Conservation (phyloP, 2,113 vertebrate genomes). For the Mugil cephalus region DNA sequence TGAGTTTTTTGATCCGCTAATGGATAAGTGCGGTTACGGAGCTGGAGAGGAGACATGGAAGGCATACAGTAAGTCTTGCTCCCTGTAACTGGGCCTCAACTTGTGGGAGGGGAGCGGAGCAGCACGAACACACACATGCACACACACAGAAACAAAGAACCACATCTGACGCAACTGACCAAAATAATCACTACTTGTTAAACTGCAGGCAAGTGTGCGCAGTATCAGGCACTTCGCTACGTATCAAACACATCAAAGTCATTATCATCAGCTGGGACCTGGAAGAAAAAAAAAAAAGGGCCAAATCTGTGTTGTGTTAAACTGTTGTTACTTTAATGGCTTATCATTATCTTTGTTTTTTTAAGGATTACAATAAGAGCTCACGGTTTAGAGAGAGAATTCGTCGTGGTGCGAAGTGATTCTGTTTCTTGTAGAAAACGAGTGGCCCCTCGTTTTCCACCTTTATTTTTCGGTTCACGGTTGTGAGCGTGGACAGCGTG, state of each 20-base stretch:
- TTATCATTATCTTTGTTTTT: conserved; percentile 53
- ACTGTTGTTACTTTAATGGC: conserved; percentile 32
- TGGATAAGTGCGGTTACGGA: conserved; percentile 15
- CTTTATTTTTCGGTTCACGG: conserved; percentile 9
- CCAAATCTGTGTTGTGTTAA: conserved; percentile 36
- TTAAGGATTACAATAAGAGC: conserved; percentile 50
- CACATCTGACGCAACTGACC: conserved; percentile 51
- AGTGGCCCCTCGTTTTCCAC: conserved; percentile 5
- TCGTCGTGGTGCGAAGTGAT: conserved; percentile 11
- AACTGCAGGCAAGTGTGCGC: conserved; percentile 38
- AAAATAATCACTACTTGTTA: conserved; percentile 63
- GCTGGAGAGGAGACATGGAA: conserved; percentile 32
- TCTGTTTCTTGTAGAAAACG: conserved; percentile 16
- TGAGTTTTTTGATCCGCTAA: conserved; percentile 8
- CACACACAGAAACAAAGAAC: conserved; percentile 26
- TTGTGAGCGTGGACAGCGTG: neutral
- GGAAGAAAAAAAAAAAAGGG: conserved; percentile 3
- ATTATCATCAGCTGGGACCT: conserved; percentile 28
- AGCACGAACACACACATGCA: conserved; percentile 36
- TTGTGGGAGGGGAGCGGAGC: conserved; percentile 66
- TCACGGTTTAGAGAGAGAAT: conserved; percentile 36
- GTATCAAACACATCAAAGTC: conserved; percentile 42
- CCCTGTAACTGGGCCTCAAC: conserved; percentile 76
- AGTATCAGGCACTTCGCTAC: conserved; percentile 26
- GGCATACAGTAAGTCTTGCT: conserved; percentile 50